Percentiles rank a stretch among this genome's conserved stretches.
phyloP scores from a whole-genome alignment of 2,888 invertebrate species.

The Ptychoptera contaminata region DNA sequence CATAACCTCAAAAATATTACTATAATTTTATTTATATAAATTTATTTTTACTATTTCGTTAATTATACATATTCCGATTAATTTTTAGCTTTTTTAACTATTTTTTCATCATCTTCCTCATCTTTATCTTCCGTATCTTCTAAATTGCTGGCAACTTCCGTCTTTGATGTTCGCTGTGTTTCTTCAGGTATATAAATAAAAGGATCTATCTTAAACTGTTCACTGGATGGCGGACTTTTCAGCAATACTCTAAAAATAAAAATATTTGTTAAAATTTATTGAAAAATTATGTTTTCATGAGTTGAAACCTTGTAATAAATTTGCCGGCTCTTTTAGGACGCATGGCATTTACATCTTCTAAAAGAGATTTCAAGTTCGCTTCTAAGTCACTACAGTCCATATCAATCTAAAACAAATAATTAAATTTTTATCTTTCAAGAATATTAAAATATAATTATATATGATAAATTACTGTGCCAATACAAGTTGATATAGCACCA shows the following conservation, averaged over 20 bases:
- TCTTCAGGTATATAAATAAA: conserved; percentile 33
- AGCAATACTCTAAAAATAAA: conserved; percentile 39
- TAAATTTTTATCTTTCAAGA: no score
- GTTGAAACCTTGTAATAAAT: conserved; percentile 41
- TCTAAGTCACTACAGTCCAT: conserved; percentile 57
- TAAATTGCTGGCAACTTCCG: no score
- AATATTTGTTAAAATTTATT: conserved; percentile 10
- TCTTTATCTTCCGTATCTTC: no score
- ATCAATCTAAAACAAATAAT: conserved; percentile 40
- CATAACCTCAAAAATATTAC: no score
- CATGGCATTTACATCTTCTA: conserved; percentile 45
- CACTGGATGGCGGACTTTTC: conserved; percentile 45
- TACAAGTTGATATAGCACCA: conserved; percentile 44
- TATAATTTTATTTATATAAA: no score
- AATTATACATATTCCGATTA: conserved; percentile 13
- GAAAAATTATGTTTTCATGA: conserved; percentile 26
- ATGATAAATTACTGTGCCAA: conserved; percentile 63
- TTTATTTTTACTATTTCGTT: no score
- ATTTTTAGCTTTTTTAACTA: no score
- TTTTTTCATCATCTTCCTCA: no score
- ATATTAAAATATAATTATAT: conserved; percentile 9
- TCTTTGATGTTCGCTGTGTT: no score
- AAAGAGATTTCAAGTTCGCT: conserved; percentile 49
- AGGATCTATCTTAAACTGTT: conserved; percentile 52
- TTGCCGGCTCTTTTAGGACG: conserved; percentile 51